A percentile compares a stretch with the other conserved stretches of the same genome.
Evolutionary conservation across 2,113 vertebrate genomes (phyloP).

Genomic region (Danionella cerebrum): DNA sequence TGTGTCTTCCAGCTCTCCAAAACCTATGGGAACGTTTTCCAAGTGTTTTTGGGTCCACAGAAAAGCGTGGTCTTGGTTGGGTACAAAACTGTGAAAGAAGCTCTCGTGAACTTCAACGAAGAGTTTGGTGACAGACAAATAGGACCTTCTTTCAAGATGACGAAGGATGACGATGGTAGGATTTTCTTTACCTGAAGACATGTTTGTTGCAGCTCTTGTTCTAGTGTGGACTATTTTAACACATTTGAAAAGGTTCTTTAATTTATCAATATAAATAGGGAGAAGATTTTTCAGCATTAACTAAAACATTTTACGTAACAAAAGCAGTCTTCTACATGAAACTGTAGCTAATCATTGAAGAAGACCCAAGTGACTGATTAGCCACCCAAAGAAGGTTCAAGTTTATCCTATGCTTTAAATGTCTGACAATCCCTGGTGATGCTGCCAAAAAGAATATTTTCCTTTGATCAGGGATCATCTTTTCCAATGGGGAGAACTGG

Average conservation of each 20-base stretch:
- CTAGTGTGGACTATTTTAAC: too few relatives aligned
- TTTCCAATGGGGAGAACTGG: constrained; percentile 49
- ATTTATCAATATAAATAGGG: too few relatives aligned
- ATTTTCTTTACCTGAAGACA: not conserved
- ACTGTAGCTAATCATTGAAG: too few relatives aligned
- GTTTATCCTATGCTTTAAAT: too few relatives aligned
- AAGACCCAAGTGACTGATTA: too few relatives aligned
- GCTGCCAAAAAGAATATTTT: too few relatives aligned
- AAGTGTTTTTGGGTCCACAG: constrained; percentile 64
- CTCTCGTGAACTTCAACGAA: constrained; percentile 62
- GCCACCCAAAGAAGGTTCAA: too few relatives aligned
- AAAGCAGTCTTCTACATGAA: too few relatives aligned
- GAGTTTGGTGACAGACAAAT: constrained; percentile 71
- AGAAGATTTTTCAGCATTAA: too few relatives aligned
- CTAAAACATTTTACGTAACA: too few relatives aligned
- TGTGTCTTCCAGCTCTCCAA: constrained; percentile 63
- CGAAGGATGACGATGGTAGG: constrained; percentile 48
- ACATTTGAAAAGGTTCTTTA: too few relatives aligned
- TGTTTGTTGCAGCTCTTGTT: too few relatives aligned
- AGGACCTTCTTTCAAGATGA: constrained; percentile 55
- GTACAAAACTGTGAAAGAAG: constrained; percentile 69
- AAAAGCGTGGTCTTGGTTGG: constrained; percentile 69
- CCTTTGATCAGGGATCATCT: constrained; percentile 41
- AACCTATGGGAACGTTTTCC: constrained; percentile 69
- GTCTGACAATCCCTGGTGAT: not conserved